Evolutionary conservation across 2,113 vertebrate species (phyloP), one percentile per base, ranked within the genome.

Genomic region (Pterocles orientalis): DNA sequence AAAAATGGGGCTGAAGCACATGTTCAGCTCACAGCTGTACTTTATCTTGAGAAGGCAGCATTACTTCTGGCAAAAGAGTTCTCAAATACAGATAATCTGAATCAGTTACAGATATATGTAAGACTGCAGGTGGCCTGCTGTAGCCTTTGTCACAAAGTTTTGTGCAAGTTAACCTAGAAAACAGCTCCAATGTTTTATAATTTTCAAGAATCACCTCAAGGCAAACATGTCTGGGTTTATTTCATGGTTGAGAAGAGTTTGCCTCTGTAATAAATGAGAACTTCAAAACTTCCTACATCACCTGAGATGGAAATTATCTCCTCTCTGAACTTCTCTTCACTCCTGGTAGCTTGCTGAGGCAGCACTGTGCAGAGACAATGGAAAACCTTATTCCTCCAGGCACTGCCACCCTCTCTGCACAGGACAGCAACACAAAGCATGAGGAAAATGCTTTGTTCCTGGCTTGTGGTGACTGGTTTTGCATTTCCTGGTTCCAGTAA

Each of bases 361-460:
- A 82, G 53, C 45, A 26, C 48, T 60, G 3, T 1, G 3, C 50
- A 43, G 13, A 36, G 33, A 47, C 0, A 0, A 18, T 18, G 6
- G 23, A 39, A 48, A 79, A 56, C 4, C 1, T 48, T 78, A 72
- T 24, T 17, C 60, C 16, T 80, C 34, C 66, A 31, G 58, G 33
- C 13, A 53, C 33, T 23, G 14, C 28, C 50, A 34, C 33, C 20
- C 48, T 43, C 60, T 61, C 54, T 57, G 26, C 24, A 8, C 31
- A 56, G 60, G 73, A 14, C n/a, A 56, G 43, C 23, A 62, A 18
- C 34, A 36, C 9, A 25, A 61, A 84, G 34, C 16, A 18, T 6
- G 10, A 19, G 17, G 48, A 23, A 80, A 86, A 71, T 4, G 16
- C 64, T 76, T 51, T 16, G 4, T 34, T 51, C 47, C 12, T 34